phyloP scores from a whole-genome alignment of 2,113 vertebrate genomes.

The Varanus komodoensis region DNA sequence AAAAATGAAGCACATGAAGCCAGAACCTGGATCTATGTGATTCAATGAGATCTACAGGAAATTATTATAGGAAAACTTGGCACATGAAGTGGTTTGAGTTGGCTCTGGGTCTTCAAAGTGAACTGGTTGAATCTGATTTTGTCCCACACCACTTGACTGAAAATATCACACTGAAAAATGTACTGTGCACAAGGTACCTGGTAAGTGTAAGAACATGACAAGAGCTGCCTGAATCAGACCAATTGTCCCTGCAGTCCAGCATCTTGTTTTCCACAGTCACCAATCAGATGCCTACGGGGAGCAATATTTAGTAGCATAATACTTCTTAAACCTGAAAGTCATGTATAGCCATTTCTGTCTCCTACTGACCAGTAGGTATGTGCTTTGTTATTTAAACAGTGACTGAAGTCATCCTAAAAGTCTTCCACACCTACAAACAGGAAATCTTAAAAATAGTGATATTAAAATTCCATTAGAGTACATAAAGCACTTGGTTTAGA shows the following conservation, averaged over 20 bases:
- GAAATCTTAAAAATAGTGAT: background rate
- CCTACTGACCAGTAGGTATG: background rate
- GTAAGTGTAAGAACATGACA: background rate
- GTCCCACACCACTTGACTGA: background rate
- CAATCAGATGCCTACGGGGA: background rate
- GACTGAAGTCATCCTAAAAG: background rate
- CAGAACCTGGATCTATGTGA: background rate
- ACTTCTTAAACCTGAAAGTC: background rate
- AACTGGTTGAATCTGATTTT: background rate
- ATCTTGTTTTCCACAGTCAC: background rate
- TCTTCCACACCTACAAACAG: background rate
- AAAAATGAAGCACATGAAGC: background rate
- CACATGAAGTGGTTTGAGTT: background rate
- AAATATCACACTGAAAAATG: constrained; percentile 9
- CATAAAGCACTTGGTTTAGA: background rate
- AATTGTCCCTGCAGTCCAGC: background rate
- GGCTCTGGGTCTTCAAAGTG: background rate
- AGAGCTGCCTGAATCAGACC: background rate
- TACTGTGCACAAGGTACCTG: constrained; percentile 23
- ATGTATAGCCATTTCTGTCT: background rate
- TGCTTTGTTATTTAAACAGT: background rate
- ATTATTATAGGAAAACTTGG: background rate
- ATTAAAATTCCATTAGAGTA: constrained; percentile 15
- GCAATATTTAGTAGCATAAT: background rate
- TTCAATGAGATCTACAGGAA: background rate